These are phyloP conservation scores for Hypotaenidia okinawae DNA, from an alignment of 2,797 vertebrate genomes.

Conservation along the genomic window DNA sequence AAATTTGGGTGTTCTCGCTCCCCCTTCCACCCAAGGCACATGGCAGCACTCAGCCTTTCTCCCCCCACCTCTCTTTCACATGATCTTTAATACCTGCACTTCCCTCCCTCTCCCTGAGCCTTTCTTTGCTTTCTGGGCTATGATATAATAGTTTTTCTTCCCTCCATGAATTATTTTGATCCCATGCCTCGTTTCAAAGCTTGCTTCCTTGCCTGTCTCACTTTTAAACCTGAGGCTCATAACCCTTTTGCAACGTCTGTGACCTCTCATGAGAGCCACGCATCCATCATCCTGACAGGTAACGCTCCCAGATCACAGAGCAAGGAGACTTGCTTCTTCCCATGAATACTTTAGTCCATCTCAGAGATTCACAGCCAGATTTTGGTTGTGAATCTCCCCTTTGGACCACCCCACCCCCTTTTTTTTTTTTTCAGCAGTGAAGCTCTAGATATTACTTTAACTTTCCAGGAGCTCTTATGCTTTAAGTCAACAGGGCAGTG, in stretches of 20 bases:
- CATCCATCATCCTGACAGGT: not conserved
- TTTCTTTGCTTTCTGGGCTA: not conserved
- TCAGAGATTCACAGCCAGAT: not conserved
- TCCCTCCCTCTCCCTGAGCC: not conserved
- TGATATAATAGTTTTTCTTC: not conserved
- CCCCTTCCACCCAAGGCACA: not conserved
- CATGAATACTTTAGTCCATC: not conserved
- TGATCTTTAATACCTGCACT: not conserved
- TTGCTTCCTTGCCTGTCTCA: not conserved
- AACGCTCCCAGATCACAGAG: not conserved
- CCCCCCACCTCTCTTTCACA: not conserved
- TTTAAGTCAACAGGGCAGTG: not conserved
- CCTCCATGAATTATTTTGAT: not conserved
- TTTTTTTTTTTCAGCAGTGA: not conserved
- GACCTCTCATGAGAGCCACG: accelerated
- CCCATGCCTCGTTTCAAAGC: not conserved
- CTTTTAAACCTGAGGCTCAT: not conserved
- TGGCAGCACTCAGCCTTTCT: not conserved
- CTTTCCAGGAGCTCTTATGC: not conserved
- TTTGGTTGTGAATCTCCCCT: not conserved
- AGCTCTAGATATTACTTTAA: not conserved
- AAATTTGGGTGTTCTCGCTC: not conserved
- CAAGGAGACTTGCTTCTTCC: not conserved
- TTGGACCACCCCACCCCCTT: not conserved
- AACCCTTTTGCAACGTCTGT: accelerated